Conservation (phyloP, 2,888 invertebrate genomes). For the Hirtodrosophila cameraria region DNA sequence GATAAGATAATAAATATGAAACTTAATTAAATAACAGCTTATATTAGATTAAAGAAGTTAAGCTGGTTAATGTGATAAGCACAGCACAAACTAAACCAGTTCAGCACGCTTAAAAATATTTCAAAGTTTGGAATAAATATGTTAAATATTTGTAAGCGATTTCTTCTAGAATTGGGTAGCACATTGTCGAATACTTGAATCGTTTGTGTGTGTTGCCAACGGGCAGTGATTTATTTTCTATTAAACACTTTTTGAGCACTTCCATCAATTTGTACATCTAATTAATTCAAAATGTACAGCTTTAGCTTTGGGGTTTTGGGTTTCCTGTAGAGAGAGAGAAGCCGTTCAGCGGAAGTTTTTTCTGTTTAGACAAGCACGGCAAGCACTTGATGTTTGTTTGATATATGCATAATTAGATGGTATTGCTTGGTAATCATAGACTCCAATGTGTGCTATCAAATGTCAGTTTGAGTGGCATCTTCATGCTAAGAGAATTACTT, state of each 20-base stretch:
- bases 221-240: conserved; percentile 54
- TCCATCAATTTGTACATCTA: conserved; percentile 62
- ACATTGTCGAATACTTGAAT: conserved; percentile 30
- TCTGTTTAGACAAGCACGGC: conserved; percentile 53
- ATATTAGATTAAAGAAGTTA: conserved; percentile 10
- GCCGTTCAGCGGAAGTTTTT: conserved; percentile 66
- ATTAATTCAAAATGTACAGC: conserved; percentile 63
- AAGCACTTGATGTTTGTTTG: conserved; percentile 53
- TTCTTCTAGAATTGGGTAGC: conserved; percentile 40
- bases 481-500: conserved; percentile 18
- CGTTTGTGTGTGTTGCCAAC: conserved; percentile 6
- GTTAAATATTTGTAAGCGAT: background rate
- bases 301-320: conserved; percentile 36
- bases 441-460: conserved; percentile 48
- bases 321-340: conserved; percentile 63
- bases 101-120: background rate
- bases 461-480: conserved; percentile 45
- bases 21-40: background rate
- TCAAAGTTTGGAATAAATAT: conserved; percentile 8
- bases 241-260: conserved; percentile 52
- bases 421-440: conserved; percentile 46
- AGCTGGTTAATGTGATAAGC: no score
- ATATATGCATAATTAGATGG: conserved; percentile 68
- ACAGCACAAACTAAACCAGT: conserved; percentile 18
- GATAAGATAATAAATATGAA: background rate